Conservation (phyloP, 1,140 invertebrate species). For the Phocides pigmalion region DNA sequence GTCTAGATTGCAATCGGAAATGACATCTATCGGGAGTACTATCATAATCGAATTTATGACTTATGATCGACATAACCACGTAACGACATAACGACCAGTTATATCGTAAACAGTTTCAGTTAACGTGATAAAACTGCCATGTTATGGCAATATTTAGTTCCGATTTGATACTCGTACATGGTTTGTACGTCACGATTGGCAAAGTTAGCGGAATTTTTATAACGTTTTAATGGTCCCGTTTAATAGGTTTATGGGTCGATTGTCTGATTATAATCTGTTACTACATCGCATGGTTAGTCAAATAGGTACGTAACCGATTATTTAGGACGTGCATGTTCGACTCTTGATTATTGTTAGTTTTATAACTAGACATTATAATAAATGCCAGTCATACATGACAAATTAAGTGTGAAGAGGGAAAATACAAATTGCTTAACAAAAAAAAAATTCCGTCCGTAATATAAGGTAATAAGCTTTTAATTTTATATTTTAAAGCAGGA, state of each 20-base stretch:
- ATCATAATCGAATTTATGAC: slow-evolving; percentile 38
- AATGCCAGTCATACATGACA: too few species aligned
- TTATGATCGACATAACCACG: slow-evolving; percentile 35
- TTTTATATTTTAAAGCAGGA: too few species aligned
- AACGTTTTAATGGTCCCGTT: slow-evolving; percentile 8
- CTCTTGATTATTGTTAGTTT: too few species aligned
- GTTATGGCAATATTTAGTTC: slow-evolving; percentile 37
- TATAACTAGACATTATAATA: too few species aligned
- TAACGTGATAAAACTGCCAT: slow-evolving; percentile 38
- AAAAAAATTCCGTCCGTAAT: too few species aligned
- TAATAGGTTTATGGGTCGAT: slow-evolving; percentile 7
- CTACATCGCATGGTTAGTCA: not conserved
- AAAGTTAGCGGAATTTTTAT: slow-evolving; percentile 16
- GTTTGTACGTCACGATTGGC: slow-evolving; percentile 22
- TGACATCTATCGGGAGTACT: slow-evolving; percentile 31
- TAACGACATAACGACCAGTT: slow-evolving; percentile 41
- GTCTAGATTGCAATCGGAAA: slow-evolving; percentile 20
- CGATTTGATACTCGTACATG: slow-evolving; percentile 20
- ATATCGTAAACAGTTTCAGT: slow-evolving; percentile 41
- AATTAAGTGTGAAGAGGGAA: too few species aligned
- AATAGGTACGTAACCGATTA: not conserved
- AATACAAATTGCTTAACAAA: too few species aligned
- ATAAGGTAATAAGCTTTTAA: too few species aligned
- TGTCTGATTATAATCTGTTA: slow-evolving; percentile 5
- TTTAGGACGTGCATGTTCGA: not conserved